A percentile compares a stretch with the other conserved stretches of the same genome.
phyloP scores from a whole-genome alignment of 2,797 vertebrate genomes.

The Nasua narica region DNA sequence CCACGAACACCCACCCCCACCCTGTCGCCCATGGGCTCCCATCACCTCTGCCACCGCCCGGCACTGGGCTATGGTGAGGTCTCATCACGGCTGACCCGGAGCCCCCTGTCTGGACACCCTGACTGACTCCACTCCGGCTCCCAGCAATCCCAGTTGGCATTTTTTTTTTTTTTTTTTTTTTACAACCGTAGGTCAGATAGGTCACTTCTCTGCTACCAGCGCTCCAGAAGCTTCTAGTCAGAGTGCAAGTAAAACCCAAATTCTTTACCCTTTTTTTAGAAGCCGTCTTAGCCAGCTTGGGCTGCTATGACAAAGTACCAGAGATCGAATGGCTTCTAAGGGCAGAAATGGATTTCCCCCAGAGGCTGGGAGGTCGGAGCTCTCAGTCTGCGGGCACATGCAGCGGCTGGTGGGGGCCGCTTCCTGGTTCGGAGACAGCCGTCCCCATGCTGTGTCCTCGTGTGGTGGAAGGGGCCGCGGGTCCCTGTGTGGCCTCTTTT shows the following conservation, averaged over 20 bases:
- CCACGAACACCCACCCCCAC: too few relatives aligned
- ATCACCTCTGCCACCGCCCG: rapidly evolving
- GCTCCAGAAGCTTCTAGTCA: neutral
- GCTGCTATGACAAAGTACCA: neutral
- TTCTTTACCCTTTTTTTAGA: neutral
- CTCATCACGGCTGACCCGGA: neutral
- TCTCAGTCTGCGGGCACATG: neutral
- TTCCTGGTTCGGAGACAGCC: neutral
- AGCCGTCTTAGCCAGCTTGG: neutral
- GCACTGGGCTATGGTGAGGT: neutral
- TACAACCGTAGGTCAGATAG: neutral
- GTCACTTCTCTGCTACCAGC: neutral
- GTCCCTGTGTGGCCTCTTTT: neutral
- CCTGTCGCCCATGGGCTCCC: rapidly evolving
- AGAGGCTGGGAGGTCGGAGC: neutral
- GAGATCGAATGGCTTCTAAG: neutral
- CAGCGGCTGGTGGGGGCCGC: neutral
- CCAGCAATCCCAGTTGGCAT: too few relatives aligned
- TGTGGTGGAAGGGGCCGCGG: neutral
- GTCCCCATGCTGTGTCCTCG: neutral
- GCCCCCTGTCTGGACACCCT: neutral
- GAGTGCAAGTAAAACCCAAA: neutral
- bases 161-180: neutral
- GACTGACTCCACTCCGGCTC: too few relatives aligned
- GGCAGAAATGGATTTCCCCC: neutral